Evolutionary conservation across 2,797 vertebrate genomes (phyloP), one percentile per base, ranked within the genome.

Genomic region (Otolemur crassicaudatus): DNA sequence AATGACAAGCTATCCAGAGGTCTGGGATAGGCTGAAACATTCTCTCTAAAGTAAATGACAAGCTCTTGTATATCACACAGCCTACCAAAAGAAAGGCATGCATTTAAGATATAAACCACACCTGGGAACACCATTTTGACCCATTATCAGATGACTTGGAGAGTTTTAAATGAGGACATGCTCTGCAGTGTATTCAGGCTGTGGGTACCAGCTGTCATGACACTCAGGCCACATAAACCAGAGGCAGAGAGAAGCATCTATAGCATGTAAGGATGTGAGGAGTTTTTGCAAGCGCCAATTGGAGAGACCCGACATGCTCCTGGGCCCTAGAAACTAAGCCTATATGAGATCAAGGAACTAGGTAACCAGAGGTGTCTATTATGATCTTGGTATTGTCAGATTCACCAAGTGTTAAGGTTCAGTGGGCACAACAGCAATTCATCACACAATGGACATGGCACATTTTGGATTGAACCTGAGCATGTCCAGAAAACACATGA

Each of bases 401-500:
- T 49, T 56, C 25, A 65, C 43, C 65, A 83, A 75, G 72, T 85
- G 81, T 58, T 2, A 84, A 86, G 46, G n/a, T 56, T 87, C 56
- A 93, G 34, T 17, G 43, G n/a, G 27, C 6, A 7, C 12, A 37
- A 88, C 34, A 94, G 29, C n/a, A 67, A 31, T 76, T 23, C 34
- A 40, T 67, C 37, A 25, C 11, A 80, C 65, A 80, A 23, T 31
- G 56, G 70, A 77, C 80, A 70, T 16, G 65, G 10, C 37, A 60
- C 29, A 37, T 82, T 94, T 92, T 81, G 23, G 56, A 61, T 7
- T 61, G 67, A 86, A 27, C 49, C 7, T 83, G 43, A 80, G 63
- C 83, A 87, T 53, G 65, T 84, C 70, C 70, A 69, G 58, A 65
- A 89, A 53, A 92, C 31, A 91, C 70, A 65, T 53, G 56, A 96